Conservation (phyloP, 1,140 invertebrate genomes). For the Pseudomyrmex pallidus region DNA sequence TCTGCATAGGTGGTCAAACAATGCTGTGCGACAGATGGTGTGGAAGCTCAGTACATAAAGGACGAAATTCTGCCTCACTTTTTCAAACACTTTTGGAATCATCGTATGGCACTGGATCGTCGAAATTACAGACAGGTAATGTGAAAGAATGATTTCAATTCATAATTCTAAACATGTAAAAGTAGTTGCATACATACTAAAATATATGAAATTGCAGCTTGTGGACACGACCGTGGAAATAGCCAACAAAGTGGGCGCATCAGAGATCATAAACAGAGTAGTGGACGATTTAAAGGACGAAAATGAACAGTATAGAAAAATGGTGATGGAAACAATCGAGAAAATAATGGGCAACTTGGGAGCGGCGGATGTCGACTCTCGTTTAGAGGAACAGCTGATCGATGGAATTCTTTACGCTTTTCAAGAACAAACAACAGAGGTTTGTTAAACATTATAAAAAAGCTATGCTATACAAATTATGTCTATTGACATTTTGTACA, state of each 20-base stretch:
- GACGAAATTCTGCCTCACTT: conserved; percentile 99
- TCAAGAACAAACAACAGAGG: conserved; percentile 99
- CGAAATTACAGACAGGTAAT: conserved; percentile 96
- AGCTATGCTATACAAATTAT: conserved; percentile 3
- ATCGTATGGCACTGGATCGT: conserved; percentile 99
- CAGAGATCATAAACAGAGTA: conserved; percentile 99
- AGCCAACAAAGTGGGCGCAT: conserved; percentile 99
- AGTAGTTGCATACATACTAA: conserved; percentile 16
- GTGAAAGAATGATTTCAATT: neutral
- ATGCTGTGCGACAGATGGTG: conserved; percentile 99
- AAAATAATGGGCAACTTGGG: conserved; percentile 99
- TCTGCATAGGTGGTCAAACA: conserved; percentile 97
- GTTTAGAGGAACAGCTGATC: conserved; percentile 99
- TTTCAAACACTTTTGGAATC: conserved; percentile 99
- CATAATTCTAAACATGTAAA: neutral
- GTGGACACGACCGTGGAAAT: conserved; percentile 99
- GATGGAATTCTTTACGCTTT: conserved; percentile 99
- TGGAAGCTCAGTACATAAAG: conserved; percentile 99
- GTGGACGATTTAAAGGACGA: conserved; percentile 99
- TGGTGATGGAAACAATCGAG: conserved; percentile 99
- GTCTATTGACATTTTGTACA: neutral
- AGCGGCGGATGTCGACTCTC: conserved; percentile 98
- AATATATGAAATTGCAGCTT: conserved; percentile 86
- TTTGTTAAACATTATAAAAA: conserved; percentile 78
- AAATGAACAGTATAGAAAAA: conserved; percentile 99